A percentile compares a stretch with the other conserved stretches of the same genome.
Conservation (phyloP, 2,797 vertebrate species). For the Sarcophilus harrisii region DNA sequence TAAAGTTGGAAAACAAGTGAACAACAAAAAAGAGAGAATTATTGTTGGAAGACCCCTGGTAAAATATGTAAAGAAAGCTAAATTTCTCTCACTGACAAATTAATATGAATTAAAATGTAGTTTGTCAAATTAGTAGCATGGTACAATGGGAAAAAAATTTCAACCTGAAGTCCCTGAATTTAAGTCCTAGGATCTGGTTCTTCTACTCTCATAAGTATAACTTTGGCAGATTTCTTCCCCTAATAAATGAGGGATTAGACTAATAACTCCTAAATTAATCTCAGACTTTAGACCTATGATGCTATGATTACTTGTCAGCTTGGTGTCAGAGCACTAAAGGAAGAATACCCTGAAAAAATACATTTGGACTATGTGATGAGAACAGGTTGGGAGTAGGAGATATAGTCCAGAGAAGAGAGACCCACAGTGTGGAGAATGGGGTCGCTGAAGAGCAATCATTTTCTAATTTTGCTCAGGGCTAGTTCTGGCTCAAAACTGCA, state of each 20-base stretch:
- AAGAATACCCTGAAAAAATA: neutral
- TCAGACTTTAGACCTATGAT: neutral
- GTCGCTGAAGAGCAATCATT: neutral
- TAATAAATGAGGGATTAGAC: neutral
- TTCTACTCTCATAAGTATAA: neutral
- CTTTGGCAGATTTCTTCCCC: neutral
- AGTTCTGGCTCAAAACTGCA: neutral
- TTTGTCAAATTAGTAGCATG: neutral
- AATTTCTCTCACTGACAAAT: neutral
- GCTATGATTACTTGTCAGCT: neutral
- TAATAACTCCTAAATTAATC: neutral
- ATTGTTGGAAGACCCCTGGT: neutral
- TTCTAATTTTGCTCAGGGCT: neutral
- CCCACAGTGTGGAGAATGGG: neutral
- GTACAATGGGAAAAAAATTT: neutral
- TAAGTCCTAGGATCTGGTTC: neutral
- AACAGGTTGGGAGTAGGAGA: neutral
- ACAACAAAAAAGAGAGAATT: neutral
- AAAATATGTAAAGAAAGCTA: neutral
- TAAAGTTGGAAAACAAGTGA: neutral
- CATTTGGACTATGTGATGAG: slow-evolving; percentile 9
- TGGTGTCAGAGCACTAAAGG: neutral
- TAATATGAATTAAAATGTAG: neutral
- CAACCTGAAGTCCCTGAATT: neutral
- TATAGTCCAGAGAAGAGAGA: neutral